A percentile compares a stretch with the other conserved stretches of the same genome.
These are phyloP conservation scores for Puffinus mauretanicus DNA, from an alignment of 2,113 vertebrate genomes.

Conservation along the genomic window DNA sequence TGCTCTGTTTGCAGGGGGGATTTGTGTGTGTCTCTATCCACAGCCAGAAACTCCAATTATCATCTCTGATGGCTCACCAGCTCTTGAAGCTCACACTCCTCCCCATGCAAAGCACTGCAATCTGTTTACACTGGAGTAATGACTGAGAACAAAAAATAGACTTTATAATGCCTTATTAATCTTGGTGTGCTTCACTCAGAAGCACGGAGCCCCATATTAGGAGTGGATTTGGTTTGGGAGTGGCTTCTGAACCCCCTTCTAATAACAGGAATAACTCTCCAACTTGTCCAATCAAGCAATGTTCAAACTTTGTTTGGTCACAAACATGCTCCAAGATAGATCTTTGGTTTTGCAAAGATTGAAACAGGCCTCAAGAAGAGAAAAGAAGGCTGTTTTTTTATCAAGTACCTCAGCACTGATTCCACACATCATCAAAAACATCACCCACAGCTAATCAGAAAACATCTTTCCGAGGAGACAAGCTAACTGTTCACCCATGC, in stretches of 20 bases:
- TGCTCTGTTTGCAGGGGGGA: constrained; percentile 6
- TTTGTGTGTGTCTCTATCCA: neutral
- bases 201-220: neutral
- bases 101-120: neutral
- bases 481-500: accelerated
- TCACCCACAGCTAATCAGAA: neutral
- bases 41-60: constrained; percentile 18
- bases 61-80: neutral
- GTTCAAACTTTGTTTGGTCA: neutral
- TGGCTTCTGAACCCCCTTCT: neutral
- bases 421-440: neutral
- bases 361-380: neutral
- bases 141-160: neutral
- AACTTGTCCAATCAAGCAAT: neutral
- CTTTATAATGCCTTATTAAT: neutral
- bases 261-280: neutral
- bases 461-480: neutral
- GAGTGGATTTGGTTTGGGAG: neutral
- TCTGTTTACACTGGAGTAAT: constrained; percentile 20
- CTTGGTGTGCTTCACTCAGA: neutral
- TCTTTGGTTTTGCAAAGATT: neutral
- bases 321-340: neutral
- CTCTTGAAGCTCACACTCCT: neutral
- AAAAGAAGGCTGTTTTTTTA: neutral
- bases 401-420: neutral